These are phyloP conservation scores for Dryobates pubescens DNA, from an alignment of 2,797 vertebrate genomes.

Conservation along the genomic window DNA sequence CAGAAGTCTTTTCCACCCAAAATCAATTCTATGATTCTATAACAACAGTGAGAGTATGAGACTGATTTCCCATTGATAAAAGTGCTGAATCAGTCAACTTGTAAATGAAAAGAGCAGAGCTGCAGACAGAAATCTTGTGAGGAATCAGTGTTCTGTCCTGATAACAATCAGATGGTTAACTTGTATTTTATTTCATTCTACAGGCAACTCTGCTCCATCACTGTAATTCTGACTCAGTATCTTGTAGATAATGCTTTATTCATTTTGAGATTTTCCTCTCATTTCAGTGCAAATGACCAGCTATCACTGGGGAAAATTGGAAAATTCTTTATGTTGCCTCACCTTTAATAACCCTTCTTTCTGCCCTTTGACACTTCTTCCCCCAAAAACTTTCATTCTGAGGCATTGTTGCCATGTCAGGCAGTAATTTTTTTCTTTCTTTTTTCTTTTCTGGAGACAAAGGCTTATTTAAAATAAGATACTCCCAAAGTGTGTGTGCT, in stretches of 20 bases:
- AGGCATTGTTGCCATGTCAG: neutral
- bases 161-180: neutral
- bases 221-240: neutral
- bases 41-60: neutral
- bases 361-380: neutral
- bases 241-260: neutral
- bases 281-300: neutral
- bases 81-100: neutral
- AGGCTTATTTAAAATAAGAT: neutral
- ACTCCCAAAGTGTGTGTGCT: neutral
- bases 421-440: neutral
- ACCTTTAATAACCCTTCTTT: slow-evolving; percentile 19
- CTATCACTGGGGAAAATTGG: neutral
- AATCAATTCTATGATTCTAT: too few relatives aligned
- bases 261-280: neutral
- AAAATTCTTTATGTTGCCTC: neutral
- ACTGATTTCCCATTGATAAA: neutral
- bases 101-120: neutral
- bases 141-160: neutral
- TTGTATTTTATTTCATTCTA: neutral
- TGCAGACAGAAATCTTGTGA: neutral
- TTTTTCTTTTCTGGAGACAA: too few relatives aligned
- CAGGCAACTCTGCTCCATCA: neutral
- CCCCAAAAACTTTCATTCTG: neutral
- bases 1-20: too few relatives aligned